A percentile compares a stretch with the other conserved stretches of the same genome.
Conservation (phyloP, 2,888 invertebrate genomes). For the Fragum fragum region DNA sequence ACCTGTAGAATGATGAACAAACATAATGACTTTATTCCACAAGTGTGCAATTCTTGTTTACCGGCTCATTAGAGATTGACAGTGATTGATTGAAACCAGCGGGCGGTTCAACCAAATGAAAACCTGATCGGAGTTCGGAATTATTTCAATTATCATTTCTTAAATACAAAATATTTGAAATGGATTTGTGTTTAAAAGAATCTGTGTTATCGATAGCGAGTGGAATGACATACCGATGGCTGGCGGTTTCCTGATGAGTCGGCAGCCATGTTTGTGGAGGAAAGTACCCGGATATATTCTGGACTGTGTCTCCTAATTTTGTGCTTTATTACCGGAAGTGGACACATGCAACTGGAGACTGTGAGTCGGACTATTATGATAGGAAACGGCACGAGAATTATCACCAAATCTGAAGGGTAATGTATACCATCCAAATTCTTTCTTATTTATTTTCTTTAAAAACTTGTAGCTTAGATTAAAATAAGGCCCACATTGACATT, state of each 20-base stretch:
- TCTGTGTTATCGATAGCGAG: background rate
- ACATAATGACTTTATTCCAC: slow-evolving; percentile 28
- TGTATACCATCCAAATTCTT: no score
- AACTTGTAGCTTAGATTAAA: no score
- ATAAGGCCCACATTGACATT: no score
- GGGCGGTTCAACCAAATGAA: slow-evolving; percentile 6
- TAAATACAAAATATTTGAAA: background rate
- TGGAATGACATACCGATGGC: slow-evolving; percentile 13
- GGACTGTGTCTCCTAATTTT: slow-evolving; percentile 26
- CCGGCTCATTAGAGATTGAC: slow-evolving; percentile 25
- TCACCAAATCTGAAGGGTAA: slow-evolving; percentile 19
- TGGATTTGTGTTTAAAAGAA: background rate
- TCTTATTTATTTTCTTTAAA: no score
- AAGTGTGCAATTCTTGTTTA: slow-evolving; percentile 22
- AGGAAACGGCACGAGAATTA: slow-evolving; percentile 16
- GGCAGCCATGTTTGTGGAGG: slow-evolving; percentile 24
- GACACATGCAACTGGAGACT: background rate
- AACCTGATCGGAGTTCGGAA: background rate
- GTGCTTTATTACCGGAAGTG: slow-evolving; percentile 27
- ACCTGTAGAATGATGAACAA: slow-evolving; percentile 12
- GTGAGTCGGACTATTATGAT: slow-evolving; percentile 24
- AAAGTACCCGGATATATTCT: slow-evolving; percentile 22
- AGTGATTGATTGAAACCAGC: slow-evolving; percentile 25
- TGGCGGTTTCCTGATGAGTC: background rate
- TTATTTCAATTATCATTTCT: slow-evolving; percentile 3